Percentiles rank a stretch among this genome's conserved stretches.
phyloP scores from a whole-genome alignment of 2,797 vertebrate genomes.

The Phataginus tetradactyla region DNA sequence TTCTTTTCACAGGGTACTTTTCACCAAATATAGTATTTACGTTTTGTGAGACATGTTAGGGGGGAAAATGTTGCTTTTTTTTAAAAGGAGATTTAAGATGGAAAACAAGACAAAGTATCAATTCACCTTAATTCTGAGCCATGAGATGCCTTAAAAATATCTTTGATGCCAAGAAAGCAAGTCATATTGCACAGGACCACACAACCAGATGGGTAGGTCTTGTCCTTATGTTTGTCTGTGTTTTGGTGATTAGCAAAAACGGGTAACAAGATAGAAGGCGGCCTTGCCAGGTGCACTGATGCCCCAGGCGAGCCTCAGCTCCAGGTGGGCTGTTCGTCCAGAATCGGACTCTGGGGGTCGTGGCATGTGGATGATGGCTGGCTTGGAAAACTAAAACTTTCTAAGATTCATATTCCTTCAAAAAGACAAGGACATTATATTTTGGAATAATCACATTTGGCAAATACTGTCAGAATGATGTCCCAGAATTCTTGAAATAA shows the following conservation, averaged over 20 bases:
- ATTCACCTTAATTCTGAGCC: neutral
- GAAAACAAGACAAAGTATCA: neutral
- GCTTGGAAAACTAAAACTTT: neutral
- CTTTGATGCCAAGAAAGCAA: neutral
- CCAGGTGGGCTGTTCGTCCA: neutral
- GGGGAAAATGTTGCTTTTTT: neutral
- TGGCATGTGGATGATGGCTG: neutral
- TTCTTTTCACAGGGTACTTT: neutral
- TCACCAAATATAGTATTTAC: neutral
- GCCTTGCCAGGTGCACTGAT: neutral
- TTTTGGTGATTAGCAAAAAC: neutral
- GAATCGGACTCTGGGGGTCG: neutral
- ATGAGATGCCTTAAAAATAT: conserved; percentile 7
- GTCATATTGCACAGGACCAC: neutral
- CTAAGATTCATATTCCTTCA: neutral
- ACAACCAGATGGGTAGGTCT: neutral
- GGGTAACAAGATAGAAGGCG: neutral
- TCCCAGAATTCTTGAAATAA: conserved; percentile 12
- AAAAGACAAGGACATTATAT: neutral
- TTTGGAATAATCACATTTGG: conserved; percentile 47
- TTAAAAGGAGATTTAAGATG: neutral
- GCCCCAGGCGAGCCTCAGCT: neutral
- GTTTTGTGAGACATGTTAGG: neutral
- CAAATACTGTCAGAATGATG: neutral
- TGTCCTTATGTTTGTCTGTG: neutral